These are phyloP conservation scores for Rattus rattus DNA, from an alignment of 2,113 vertebrate species.

Conservation along the genomic window DNA sequence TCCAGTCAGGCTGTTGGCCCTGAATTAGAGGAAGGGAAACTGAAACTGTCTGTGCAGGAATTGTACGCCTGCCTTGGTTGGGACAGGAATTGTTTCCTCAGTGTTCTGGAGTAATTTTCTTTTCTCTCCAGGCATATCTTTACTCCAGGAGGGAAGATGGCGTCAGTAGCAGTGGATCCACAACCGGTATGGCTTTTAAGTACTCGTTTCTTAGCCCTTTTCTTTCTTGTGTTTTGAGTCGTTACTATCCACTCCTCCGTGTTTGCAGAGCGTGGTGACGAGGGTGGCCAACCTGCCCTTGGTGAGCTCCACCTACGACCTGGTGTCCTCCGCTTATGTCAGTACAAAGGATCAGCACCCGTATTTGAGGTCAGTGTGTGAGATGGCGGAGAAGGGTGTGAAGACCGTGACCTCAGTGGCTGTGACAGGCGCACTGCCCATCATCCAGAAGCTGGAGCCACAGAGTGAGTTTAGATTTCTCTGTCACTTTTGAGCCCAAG, in stretches of 20 bases:
- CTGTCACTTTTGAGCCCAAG: neutral
- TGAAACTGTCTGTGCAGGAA: neutral
- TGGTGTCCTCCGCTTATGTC: conserved; percentile 87
- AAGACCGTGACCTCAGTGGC: conserved; percentile 90
- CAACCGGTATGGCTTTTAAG: conserved; percentile 82
- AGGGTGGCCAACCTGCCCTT: conserved; percentile 89
- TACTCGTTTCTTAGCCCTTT: neutral
- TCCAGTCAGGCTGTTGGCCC: neutral
- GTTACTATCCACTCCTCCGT: neutral
- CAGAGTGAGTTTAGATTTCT: conserved; percentile 89
- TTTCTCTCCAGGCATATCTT: conserved; percentile 68
- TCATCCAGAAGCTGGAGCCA: conserved; percentile 91
- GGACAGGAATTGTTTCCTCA: neutral
- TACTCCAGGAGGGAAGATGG: conserved; percentile 81
- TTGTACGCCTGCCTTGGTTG: neutral
- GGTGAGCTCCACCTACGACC: conserved; percentile 90
- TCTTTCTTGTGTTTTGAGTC: neutral
- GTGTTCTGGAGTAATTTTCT: conserved; percentile 52
- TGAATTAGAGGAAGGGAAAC: neutral
- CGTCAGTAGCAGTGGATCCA: conserved; percentile 77
- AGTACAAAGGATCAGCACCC: conserved; percentile 89
- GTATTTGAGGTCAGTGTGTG: conserved; percentile 88
- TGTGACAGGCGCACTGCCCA: conserved; percentile 88
- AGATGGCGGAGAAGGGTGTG: conserved; percentile 90
- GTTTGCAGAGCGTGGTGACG: conserved; percentile 86